Evolutionary conservation across 2,888 invertebrate genomes (phyloP).

Genomic region (Terebella lapidaria): DNA sequence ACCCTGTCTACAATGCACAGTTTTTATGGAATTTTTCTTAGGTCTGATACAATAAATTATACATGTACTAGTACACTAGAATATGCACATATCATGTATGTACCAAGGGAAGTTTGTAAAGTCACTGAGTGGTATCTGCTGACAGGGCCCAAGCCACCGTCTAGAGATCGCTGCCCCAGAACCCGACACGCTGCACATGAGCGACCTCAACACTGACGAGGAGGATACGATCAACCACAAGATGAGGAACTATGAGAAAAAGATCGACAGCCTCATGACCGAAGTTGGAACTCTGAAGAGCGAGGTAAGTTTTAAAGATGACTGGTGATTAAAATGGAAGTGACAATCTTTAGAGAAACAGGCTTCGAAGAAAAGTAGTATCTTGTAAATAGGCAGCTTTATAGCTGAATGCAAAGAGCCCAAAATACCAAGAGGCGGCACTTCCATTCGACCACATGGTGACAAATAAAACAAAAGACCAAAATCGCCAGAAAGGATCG

Average conservation of each 20-base stretch:
- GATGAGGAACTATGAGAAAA: slow-evolving; percentile 44
- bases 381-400: too few species aligned
- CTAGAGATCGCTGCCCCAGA: neutral
- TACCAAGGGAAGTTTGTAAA: too few species aligned
- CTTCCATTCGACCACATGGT: too few species aligned
- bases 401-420: too few species aligned
- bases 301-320: slow-evolving; percentile 41
- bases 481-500: too few species aligned
- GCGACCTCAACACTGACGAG: slow-evolving; percentile 22
- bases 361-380: too few species aligned
- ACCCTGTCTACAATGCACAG: too few species aligned
- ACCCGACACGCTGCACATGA: neutral
- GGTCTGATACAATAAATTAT: neutral
- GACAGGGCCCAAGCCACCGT: slow-evolving; percentile 1
- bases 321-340: neutral
- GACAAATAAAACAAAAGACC: too few species aligned
- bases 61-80: neutral
- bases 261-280: slow-evolving; percentile 45
- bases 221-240: slow-evolving; percentile 38
- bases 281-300: slow-evolving; percentile 48
- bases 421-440: too few species aligned
- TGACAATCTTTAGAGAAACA: too few species aligned
- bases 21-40: neutral
- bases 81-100: too few species aligned
- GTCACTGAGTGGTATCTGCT: neutral